These are phyloP conservation scores for Rostratula benghalensis DNA, from an alignment of 2,113 vertebrate species.

Conservation along the genomic window DNA sequence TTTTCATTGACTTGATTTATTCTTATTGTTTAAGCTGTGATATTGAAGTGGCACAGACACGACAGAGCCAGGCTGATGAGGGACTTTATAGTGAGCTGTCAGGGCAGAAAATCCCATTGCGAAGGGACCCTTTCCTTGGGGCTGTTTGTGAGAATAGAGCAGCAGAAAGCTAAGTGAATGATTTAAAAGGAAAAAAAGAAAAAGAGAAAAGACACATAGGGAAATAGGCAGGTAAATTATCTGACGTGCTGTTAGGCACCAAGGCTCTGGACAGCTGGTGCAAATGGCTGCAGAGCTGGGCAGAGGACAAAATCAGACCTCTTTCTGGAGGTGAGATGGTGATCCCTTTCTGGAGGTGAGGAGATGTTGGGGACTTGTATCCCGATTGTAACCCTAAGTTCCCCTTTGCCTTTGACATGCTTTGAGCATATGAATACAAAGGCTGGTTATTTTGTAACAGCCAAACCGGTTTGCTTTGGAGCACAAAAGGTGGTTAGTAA, in stretches of 20 bases:
- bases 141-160: not conserved
- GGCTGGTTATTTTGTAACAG: not conserved
- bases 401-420: not conserved
- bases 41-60: not conserved
- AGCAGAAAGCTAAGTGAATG: not conserved
- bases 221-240: not conserved
- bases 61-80: slow-evolving; percentile 20
- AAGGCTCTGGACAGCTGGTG: fast-evolving
- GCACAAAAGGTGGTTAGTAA: not conserved
- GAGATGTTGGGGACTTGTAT: not conserved
- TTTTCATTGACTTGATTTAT: slow-evolving; percentile 67
- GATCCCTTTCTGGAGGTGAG: not conserved
- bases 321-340: not conserved
- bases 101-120: slow-evolving; percentile 16
- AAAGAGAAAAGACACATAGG: not conserved
- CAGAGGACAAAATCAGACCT: not conserved
- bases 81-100: slow-evolving; percentile 16
- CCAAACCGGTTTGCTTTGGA: not conserved
- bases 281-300: not conserved
- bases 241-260: not conserved
- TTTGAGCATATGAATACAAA: fast-evolving
- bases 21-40: slow-evolving; percentile 50
- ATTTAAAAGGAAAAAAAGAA: not conserved
- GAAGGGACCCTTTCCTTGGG: not conserved
- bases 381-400: fast-evolving